Evolutionary conservation across 2,797 vertebrate genomes (phyloP).

Genomic region (Alauda arvensis): DNA sequence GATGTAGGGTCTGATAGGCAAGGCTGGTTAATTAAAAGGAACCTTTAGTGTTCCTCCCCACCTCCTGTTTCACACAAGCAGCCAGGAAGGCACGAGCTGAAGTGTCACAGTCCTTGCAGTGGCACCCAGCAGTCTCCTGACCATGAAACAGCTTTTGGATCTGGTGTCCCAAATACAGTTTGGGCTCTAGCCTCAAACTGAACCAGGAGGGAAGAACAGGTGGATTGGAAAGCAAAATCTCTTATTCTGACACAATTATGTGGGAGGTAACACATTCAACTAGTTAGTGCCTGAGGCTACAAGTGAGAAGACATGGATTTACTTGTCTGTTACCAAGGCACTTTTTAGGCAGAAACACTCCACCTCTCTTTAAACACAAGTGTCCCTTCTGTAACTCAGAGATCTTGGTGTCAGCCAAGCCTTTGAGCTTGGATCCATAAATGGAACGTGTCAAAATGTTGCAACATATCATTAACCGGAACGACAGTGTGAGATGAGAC

Average conservation of each 20-base stretch:
- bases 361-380: not conserved
- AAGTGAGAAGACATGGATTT: not conserved
- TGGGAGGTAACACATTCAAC: not conserved
- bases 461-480: conserved; percentile 10
- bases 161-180: not conserved
- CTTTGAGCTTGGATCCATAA: not conserved
- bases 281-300: not conserved
- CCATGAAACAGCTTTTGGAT: not conserved
- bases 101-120: not conserved
- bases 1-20: not conserved
- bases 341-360: not conserved
- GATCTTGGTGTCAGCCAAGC: not conserved
- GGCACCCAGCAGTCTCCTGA: not conserved
- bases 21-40: not conserved
- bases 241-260: conserved; percentile 1
- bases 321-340: not conserved
- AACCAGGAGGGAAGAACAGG: not conserved
- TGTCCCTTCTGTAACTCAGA: not conserved
- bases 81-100: not conserved
- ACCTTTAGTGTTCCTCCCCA: not conserved
- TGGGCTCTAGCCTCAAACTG: not conserved
- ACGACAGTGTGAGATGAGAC: not conserved
- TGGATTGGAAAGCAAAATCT: not conserved
- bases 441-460: not conserved
- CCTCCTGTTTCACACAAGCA: not conserved